phyloP scores from a whole-genome alignment of 2,113 vertebrate genomes.

The Plectropomus leopardus region DNA sequence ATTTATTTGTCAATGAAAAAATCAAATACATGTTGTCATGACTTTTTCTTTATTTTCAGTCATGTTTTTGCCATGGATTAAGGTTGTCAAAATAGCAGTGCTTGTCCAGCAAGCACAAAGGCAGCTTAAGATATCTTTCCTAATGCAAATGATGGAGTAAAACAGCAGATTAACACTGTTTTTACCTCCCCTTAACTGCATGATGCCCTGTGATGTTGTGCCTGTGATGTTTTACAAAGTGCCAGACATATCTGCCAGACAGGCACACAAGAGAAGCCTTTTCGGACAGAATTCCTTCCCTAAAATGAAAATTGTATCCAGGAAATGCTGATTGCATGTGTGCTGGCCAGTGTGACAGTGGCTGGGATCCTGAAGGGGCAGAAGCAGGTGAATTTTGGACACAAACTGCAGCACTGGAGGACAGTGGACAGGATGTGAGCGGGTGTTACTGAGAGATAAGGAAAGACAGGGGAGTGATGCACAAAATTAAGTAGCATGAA shows the following conservation, averaged over 20 bases:
- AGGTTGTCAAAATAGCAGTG: background rate
- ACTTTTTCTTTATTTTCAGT: background rate
- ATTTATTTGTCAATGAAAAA: too few species aligned
- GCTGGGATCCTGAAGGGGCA: conserved; percentile 12
- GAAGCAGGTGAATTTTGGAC: conserved; percentile 57
- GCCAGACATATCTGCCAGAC: conserved; percentile 5
- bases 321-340: conserved; percentile 13
- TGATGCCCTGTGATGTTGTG: background rate
- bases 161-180: conserved; percentile 20
- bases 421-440: conserved; percentile 56
- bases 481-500: conserved; percentile 58
- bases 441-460: conserved; percentile 71
- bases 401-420: conserved; percentile 38
- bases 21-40: background rate
- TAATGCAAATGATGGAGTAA: background rate
- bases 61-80: background rate
- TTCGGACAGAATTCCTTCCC: conserved; percentile 4
- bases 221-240: conserved; percentile 5
- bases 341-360: background rate
- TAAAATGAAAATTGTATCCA: conserved; percentile 14
- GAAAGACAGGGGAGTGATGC: conserved; percentile 21
- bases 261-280: background rate
- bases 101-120: background rate
- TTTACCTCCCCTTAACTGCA: conserved; percentile 19
- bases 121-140: background rate